Base-by-base conservation (phyloP, 2,113 vertebrate genomes). In the Myiagra hebetior region DNA sequence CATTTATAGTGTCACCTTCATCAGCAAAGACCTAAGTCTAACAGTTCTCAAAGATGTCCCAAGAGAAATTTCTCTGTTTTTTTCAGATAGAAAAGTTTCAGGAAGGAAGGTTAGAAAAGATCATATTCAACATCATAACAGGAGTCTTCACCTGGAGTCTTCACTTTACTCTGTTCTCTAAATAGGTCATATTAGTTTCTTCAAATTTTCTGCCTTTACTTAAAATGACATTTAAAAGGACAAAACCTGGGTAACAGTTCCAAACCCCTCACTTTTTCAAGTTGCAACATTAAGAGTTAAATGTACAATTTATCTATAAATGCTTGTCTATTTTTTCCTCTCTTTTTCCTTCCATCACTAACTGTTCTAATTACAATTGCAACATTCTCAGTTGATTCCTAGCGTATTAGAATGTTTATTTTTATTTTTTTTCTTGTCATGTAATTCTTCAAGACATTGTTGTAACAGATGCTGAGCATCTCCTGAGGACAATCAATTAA, bases 401-500 rank as follows among this genome's bases (percentile, higher is more conserved):
- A 39, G 15, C 64, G 9, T 42, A 64, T 68, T 72, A 63, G 23
- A 60, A 70, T 52, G 18, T 0, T 85, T 74, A 27, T 31, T 85
- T 81, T 82, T 42, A 11, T 41, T 76, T 69, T 90, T 90, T 90
- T 69, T 30, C 21, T 59, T 89, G 39, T 24, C 19, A 68, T 63
- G 5, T 56, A 70, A 64, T 64, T 87, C 28, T 91, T 91, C 46
- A 89, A 78, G 57, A 78, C 10, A 56, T 59, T 81, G 46, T 84
- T 91, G 65, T 9, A 87, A 78, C 70, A 96, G 62, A 85, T 89
- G 81, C 69, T 83, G 41, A 89, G 7, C 18, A 76, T 28, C 85
- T 93, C 65, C 42, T 76, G 87, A 93, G 67, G n/a, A 79, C 62
- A 89, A 91, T 85, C 28, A 83, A 41, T 91, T 89, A 89, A 75